phyloP scores from a whole-genome alignment of 2,113 vertebrate genomes.

The Tenebrosternarchus preto region DNA sequence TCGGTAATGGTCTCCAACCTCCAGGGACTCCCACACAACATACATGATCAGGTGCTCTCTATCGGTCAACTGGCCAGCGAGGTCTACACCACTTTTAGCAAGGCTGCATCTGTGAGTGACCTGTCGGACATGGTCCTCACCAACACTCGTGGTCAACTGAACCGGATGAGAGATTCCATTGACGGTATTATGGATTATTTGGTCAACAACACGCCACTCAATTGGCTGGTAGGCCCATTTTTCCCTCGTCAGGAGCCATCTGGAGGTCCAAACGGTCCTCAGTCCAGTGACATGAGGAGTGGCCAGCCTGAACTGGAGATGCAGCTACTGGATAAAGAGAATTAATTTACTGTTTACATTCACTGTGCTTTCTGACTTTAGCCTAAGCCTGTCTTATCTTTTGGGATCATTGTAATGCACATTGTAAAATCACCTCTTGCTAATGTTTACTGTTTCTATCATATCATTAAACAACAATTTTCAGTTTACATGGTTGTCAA shows the following conservation, averaged over 20 bases:
- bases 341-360: background rate
- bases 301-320: slow-evolving; percentile 29
- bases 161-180: slow-evolving; percentile 74
- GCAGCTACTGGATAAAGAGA: background rate
- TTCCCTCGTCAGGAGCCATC: slow-evolving; percentile 53
- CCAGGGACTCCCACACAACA: slow-evolving; percentile 83
- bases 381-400: background rate
- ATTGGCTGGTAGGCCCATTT: slow-evolving; percentile 84
- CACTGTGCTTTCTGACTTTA: background rate
- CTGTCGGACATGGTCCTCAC: slow-evolving; percentile 78
- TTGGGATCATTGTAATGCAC: background rate
- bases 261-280: background rate
- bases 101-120: slow-evolving; percentile 75
- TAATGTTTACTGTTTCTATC: background rate
- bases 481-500: background rate
- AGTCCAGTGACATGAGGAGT: background rate
- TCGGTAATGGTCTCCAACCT: slow-evolving; percentile 77
- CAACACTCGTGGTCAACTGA: slow-evolving; percentile 80
- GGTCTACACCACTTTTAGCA: slow-evolving; percentile 77
- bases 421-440: background rate
- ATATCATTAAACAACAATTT: background rate
- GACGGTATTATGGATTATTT: slow-evolving; percentile 82
- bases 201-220: slow-evolving; percentile 90
- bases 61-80: slow-evolving; percentile 77
- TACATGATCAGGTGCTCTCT: slow-evolving; percentile 82